Conservation (phyloP, 53 echinoderm and acorn worm genomes). For the Echinarachnius parma region DNA sequence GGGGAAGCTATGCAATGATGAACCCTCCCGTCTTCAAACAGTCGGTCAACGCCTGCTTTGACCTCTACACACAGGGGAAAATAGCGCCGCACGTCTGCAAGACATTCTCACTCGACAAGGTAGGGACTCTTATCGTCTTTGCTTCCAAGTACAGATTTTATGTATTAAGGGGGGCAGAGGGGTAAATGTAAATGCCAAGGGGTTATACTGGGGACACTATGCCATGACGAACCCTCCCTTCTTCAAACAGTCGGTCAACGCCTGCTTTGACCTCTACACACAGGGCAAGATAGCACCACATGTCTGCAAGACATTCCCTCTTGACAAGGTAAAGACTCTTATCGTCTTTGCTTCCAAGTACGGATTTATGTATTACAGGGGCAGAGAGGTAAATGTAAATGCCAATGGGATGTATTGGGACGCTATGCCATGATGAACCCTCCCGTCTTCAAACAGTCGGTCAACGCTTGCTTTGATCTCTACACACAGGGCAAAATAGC, state of each 20-base stretch:
- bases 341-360: too few relatives aligned
- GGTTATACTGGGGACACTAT: slow-evolving; percentile 96
- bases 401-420: too few relatives aligned
- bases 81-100: slow-evolving; percentile 67
- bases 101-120: slow-evolving; percentile 69
- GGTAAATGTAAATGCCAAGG: slow-evolving; percentile 24
- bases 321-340: slow-evolving; percentile 81
- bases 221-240: slow-evolving; percentile 61
- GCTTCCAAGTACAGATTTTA: too few relatives aligned
- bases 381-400: neutral
- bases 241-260: slow-evolving; percentile 71
- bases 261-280: slow-evolving; percentile 61
- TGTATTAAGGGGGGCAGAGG: too few relatives aligned
- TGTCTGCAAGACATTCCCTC: slow-evolving; percentile 66
- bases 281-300: slow-evolving; percentile 89
- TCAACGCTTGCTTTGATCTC: slow-evolving; percentile 64
- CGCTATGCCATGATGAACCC: slow-evolving; percentile 71
- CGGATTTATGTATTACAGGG: too few relatives aligned
- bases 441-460: slow-evolving; percentile 66
- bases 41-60: slow-evolving; percentile 61
- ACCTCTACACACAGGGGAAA: slow-evolving; percentile 59
- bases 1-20: slow-evolving; percentile 66
- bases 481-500: slow-evolving; percentile 71
- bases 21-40: slow-evolving; percentile 51
- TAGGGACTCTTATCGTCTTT: too few relatives aligned